Base-by-base conservation (phyloP, 2,888 invertebrate species). In the Villa cingulata region DNA sequence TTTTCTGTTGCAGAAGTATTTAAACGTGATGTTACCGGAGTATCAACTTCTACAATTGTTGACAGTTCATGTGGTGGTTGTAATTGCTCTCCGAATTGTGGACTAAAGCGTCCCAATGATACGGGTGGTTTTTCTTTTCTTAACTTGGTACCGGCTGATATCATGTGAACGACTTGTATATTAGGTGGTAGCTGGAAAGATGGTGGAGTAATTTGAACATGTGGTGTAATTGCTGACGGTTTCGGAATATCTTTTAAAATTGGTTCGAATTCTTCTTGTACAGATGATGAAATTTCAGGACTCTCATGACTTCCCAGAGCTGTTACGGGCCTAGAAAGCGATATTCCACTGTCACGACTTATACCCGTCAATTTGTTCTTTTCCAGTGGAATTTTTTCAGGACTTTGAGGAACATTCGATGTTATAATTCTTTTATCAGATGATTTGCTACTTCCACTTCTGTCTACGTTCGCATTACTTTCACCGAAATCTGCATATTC, bases 41-140 rank as follows among this genome's bases (percentile, higher is more conserved):
- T 81, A 54, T 81, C 81, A 4, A 80, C 76, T 65, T 82, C 81
- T 1, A 77, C 65, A 39, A 81, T 81, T 2, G 81, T 81, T 9
- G 81, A 81, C 39, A 81, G 63, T 61, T 81, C 81, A 57, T 80
- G 81, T 0, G 59, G 62, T 37, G 60, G 39, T 4, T 62, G 61
- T 12, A 42, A 36, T 4, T 66, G 64, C 37, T 63, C 63, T 3
- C 59, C 54, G n/a, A 66, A 46, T 39, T 66, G 62, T 2, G 69
- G 68, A 52, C 66, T 68, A 41, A 60, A 66, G 1, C 67, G 62
- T 1, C 58, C 52, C 16, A 68, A 56, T 37, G 66, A 61, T 41
- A 48, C 45, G 1, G 66, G 61, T 3, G 68, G 67, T 7, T 63
- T 63, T n/a, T 20, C 29, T 29, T 41, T 49, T 32, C 29, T 32